Evolutionary conservation across 2,888 invertebrate genomes (phyloP).

Genomic region (Seira ritae): DNA sequence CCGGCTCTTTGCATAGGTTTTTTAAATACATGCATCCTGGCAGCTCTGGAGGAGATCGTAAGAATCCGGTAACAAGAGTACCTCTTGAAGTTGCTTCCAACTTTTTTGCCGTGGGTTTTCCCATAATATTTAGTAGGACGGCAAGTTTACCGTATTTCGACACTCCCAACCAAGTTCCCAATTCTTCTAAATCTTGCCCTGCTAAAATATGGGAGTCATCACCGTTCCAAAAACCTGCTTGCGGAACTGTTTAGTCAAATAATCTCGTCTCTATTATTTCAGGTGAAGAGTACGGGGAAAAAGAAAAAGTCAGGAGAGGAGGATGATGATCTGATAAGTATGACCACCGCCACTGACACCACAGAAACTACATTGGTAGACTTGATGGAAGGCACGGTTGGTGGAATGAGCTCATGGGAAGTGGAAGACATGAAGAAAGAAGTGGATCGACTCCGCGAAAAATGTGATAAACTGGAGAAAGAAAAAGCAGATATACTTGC

Average conservation of each 20-base stretch:
- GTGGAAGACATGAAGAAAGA: constrained; percentile 72
- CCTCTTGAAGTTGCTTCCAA: constrained; percentile 53
- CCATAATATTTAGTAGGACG: constrained; percentile 64
- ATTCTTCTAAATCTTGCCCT: constrained; percentile 66
- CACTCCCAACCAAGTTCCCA: constrained; percentile 71
- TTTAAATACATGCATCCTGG: constrained; percentile 65
- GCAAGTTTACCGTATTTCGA: constrained; percentile 64
- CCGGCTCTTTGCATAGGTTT: constrained; percentile 63
- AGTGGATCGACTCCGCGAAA: constrained; percentile 70
- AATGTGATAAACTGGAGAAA: constrained; percentile 87
- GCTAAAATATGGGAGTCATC: constrained; percentile 77
- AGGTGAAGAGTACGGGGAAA: constrained; percentile 73
- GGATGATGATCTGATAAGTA: constrained; percentile 78
- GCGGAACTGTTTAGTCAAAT: neutral
- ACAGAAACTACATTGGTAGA: constrained; percentile 83
- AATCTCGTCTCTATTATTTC: constrained; percentile 85
- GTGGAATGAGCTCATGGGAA: constrained; percentile 72
- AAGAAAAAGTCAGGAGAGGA: constrained; percentile 75
- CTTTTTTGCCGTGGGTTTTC: neutral
- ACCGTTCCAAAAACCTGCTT: constrained; percentile 79
- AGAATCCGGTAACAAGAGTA: constrained; percentile 60
- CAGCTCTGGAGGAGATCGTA: constrained; percentile 62
- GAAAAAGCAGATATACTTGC: constrained; percentile 89
- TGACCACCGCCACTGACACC: constrained; percentile 79
- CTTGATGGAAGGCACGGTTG: constrained; percentile 65